These are phyloP conservation scores for Matsumurasca onukii DNA, from an alignment of 1,140 invertebrate species.

Conservation along the genomic window DNA sequence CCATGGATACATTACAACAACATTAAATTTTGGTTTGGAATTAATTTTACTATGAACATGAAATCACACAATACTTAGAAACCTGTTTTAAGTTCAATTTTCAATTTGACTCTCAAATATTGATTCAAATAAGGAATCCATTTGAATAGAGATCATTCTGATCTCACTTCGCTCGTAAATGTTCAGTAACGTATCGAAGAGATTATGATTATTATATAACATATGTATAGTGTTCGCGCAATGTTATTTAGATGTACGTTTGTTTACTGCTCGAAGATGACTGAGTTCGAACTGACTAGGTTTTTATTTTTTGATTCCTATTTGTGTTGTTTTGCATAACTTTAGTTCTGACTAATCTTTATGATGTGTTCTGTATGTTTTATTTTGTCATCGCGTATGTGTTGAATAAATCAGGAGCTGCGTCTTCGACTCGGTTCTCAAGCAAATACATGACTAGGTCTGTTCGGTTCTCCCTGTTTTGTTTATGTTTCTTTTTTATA, in stretches of 20 bases:
- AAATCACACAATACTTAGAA: too few relatives aligned
- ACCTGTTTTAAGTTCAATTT: too few relatives aligned
- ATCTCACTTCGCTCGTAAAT: too few relatives aligned
- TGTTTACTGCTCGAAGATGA: constrained; percentile 3
- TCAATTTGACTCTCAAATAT: too few relatives aligned
- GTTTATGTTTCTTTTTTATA: constrained; percentile 1
- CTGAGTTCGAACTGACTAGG: constrained; percentile 4
- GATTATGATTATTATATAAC: neutral
- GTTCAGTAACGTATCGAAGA: too few relatives aligned
- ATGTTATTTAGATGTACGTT: too few relatives aligned
- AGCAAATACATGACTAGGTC: constrained; percentile 7
- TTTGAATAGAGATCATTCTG: too few relatives aligned
- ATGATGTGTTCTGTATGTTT: constrained; percentile 2
- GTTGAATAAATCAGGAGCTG: neutral
- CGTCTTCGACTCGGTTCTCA: too few relatives aligned
- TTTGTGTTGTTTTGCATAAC: neutral
- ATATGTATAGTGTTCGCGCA: neutral
- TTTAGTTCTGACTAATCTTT: constrained; percentile 13
- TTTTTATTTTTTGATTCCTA: constrained; percentile 19
- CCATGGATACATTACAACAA: too few relatives aligned
- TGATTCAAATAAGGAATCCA: too few relatives aligned
- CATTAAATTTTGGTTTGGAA: too few relatives aligned
- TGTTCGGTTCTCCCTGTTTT: neutral
- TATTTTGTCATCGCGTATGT: neutral
- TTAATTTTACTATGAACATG: too few relatives aligned